Percentiles rank a stretch among this genome's conserved stretches.
Evolutionary conservation across 2,113 vertebrate genomes (phyloP).

Genomic region (Leucoraja erinaceus): DNA sequence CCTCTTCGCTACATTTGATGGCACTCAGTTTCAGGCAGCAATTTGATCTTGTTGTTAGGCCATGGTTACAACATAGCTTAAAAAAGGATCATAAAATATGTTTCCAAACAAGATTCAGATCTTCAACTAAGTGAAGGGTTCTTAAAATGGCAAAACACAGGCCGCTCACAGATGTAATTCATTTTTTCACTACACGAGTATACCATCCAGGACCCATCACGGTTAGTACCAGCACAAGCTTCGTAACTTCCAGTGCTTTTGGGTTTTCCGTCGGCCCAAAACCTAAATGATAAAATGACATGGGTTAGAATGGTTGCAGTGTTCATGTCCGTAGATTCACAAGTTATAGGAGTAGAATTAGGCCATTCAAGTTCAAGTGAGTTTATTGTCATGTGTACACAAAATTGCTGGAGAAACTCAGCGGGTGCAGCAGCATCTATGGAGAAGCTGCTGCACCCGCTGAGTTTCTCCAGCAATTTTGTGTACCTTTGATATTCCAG

Average conservation of each 20-base stretch:
- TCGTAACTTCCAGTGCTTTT: neutral
- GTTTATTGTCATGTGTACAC: too few species aligned
- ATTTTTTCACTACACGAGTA: neutral
- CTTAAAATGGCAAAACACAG: neutral
- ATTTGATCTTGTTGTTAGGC: neutral
- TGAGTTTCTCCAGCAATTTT: too few species aligned
- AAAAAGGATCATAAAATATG: neutral
- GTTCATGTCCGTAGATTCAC: neutral
- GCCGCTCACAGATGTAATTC: conserved; percentile 1
- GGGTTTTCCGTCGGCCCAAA: neutral
- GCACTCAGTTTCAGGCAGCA: neutral
- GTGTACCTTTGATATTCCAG: too few species aligned
- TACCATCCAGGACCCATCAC: neutral
- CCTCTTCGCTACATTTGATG: neutral
- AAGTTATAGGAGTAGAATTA: too few species aligned
- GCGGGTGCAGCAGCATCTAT: too few species aligned
- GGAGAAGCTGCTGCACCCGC: too few species aligned
- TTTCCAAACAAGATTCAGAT: neutral
- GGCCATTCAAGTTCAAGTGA: too few species aligned
- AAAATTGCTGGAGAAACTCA: too few species aligned
- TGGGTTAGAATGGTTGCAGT: neutral
- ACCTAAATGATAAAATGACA: neutral
- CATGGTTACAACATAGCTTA: neutral
- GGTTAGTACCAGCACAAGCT: neutral
- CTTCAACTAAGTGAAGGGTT: neutral